A percentile compares a stretch with the other conserved stretches of the same genome.
Conservation (phyloP, 2,888 invertebrate species). For the Nyleta sp. region DNA sequence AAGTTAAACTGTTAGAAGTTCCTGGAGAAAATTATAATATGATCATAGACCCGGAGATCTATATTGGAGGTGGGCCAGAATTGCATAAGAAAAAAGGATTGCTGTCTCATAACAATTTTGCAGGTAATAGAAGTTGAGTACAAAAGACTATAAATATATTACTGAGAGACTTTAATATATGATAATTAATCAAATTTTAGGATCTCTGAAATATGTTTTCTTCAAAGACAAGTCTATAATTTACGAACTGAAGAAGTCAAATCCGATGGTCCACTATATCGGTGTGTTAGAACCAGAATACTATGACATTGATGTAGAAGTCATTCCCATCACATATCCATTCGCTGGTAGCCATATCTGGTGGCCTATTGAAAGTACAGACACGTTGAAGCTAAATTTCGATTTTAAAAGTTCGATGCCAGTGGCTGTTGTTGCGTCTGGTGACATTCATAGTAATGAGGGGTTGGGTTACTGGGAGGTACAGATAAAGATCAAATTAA, state of each 20-base stretch:
- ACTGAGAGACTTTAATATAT: no score
- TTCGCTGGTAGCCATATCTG: conserved; percentile 95
- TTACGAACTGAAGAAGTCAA: conserved; percentile 92
- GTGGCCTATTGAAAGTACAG: conserved; percentile 91
- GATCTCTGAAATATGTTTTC: conserved; percentile 95
- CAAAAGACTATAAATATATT: no score
- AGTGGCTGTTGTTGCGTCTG: conserved; percentile 93
- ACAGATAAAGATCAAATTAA: conserved; percentile 60
- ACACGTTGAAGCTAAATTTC: conserved; percentile 90
- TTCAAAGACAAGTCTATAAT: conserved; percentile 96
- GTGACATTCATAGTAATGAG: conserved; percentile 88
- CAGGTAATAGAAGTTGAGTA: conserved; percentile 80
- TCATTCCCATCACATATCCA: conserved; percentile 95
- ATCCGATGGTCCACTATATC: conserved; percentile 93
- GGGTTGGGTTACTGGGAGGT: conserved; percentile 95
- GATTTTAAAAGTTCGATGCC: conserved; percentile 94
- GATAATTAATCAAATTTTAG: conserved; percentile 83
- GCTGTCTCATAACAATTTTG: conserved; percentile 92
- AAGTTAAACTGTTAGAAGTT: conserved; percentile 87
- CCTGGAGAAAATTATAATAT: conserved; percentile 88
- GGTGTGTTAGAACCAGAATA: conserved; percentile 92
- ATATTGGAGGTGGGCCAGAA: conserved; percentile 95
- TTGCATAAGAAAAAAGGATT: conserved; percentile 92
- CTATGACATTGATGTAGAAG: conserved; percentile 91
- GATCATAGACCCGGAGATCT: conserved; percentile 96